These are phyloP conservation scores for Heliconius nattereri DNA, from an alignment of 1,140 invertebrate species.

Conservation along the genomic window DNA sequence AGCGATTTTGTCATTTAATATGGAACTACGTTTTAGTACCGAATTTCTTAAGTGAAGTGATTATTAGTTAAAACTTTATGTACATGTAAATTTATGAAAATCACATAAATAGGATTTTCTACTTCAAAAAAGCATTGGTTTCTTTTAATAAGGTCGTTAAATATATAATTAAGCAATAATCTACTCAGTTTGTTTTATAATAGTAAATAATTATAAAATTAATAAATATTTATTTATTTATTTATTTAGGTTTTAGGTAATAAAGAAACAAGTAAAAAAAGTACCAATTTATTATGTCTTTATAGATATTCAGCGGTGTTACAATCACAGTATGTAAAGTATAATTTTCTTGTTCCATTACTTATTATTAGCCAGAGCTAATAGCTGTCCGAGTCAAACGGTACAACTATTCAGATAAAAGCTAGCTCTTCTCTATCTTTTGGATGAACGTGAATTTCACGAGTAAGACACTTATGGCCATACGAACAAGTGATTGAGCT, in stretches of 20 bases:
- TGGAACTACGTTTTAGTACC: not conserved
- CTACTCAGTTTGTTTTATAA: too few relatives aligned
- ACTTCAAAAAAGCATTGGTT: too few relatives aligned
- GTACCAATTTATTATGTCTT: not conserved
- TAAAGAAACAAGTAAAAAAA: not conserved
- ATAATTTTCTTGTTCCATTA: not conserved
- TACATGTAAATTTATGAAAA: too few relatives aligned
- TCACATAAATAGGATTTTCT: too few relatives aligned
- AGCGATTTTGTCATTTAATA: not conserved
- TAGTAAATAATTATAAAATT: too few relatives aligned
- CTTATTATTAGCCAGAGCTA: not conserved
- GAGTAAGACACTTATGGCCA: conserved; percentile 35
- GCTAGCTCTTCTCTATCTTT: conserved; percentile 6
- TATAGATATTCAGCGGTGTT: not conserved
- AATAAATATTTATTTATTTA: not conserved
- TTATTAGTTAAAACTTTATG: too few relatives aligned
- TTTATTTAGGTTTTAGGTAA: not conserved
- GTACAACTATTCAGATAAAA: conserved; percentile 20
- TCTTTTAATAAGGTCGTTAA: too few relatives aligned
- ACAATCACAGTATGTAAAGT: not conserved
- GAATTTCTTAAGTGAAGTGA: too few relatives aligned
- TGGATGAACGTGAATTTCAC: conserved; percentile 31
- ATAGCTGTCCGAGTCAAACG: conserved; percentile 5
- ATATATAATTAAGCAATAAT: too few relatives aligned
- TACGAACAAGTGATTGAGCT: conserved; percentile 47